Evolutionary conservation across 1,140 invertebrate species (phyloP), one percentile per base, ranked within the genome.

Genomic region (Nasonia longicornis): DNA sequence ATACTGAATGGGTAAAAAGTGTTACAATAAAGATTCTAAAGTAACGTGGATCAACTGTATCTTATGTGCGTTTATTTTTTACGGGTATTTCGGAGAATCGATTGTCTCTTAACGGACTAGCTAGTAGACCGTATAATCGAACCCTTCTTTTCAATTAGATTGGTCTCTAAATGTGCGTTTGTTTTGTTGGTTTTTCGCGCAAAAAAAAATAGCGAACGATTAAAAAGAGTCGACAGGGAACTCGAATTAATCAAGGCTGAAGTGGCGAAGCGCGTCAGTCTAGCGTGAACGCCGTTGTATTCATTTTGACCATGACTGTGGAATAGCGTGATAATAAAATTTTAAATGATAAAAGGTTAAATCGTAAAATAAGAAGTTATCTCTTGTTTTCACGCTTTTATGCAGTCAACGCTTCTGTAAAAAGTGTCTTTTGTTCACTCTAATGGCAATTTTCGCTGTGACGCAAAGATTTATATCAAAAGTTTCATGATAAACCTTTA

Each of bases 131-230:
- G 29, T 38, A 52, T 74, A 67, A 80, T 81, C 2, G n/a, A 81
- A 81, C 73, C 52, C 71, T 42, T 70, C 76, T 76, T 81, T 81
- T 76, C 79, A 81, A 76, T 81, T 80, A 75, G 63, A 64, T 26
- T 38, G 45, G 31, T 29, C 22, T 72, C 31, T 6, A 58, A n/a
- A 31, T 35, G 31, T 35, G 31, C 67, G 48, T 73, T 75, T 45
- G 38, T 70, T 76, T 80, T 75, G 7, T 64, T 63, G 69, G 6
- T 29, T 58, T 29, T 71, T 38, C 12, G 1, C 7, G 35, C 2
- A 42, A 38, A 35, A 71, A 70, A 75, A 35, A 35, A 35, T 35
- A 35, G 48, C 20, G 8, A n/a, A 29, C 52, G 45, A 63, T 52
- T 77, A 20, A 3, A 31, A 72, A 76, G 16, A 38, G 58, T 73